Percentiles rank a stretch among this genome's conserved stretches.
These are phyloP conservation scores for Chloropsis hardwickii DNA, from an alignment of 2,113 vertebrate species.

Conservation along the genomic window DNA sequence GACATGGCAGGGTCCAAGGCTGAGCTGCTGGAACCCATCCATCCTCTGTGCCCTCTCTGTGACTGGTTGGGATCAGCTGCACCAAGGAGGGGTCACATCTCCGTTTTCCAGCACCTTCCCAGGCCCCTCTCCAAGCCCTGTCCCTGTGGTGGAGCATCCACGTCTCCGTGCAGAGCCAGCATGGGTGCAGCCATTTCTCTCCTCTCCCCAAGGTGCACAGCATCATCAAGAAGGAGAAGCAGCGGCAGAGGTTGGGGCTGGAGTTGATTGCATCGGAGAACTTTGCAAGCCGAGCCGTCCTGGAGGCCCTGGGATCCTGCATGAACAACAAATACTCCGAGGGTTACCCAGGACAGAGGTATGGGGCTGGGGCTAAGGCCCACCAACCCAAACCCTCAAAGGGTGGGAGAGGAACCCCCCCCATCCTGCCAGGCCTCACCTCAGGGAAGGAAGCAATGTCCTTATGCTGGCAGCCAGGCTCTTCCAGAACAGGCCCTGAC, in stretches of 20 bases:
- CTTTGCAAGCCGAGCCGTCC: conserved; percentile 91
- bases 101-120: neutral
- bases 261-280: conserved; percentile 96
- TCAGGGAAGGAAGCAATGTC: neutral
- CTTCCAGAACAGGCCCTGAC: neutral
- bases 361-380: neutral
- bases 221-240: conserved; percentile 94
- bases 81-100: neutral
- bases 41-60: neutral
- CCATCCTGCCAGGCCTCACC: neutral
- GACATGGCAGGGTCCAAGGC: neutral
- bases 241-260: conserved; percentile 85
- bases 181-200: neutral
- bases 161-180: neutral
- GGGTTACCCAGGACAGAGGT: conserved; percentile 97
- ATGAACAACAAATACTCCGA: conserved; percentile 99
- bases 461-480: neutral
- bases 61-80: neutral
- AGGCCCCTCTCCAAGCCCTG: neutral
- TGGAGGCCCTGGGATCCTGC: conserved; percentile 96
- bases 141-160: neutral
- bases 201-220: conserved; percentile 79
- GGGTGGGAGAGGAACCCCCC: neutral
- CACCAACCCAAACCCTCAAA: neutral
- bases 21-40: neutral